Conservation (phyloP, 2,888 invertebrate species). For the Erebia ligea region DNA sequence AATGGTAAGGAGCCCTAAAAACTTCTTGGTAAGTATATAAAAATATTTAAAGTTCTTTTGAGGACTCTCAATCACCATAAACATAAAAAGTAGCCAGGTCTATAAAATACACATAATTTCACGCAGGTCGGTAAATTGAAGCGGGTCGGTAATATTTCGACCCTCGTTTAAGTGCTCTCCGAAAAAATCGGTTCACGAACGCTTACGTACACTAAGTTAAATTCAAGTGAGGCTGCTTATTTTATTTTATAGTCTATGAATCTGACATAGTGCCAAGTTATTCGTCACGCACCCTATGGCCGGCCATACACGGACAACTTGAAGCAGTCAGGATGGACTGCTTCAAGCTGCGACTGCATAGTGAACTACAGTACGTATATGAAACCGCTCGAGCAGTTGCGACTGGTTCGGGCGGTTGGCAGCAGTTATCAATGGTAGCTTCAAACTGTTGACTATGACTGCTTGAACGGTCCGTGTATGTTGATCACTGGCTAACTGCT, state of each 20-base stretch:
- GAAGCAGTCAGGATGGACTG: too few species aligned
- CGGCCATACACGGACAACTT: too few species aligned
- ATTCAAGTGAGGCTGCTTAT: constrained; percentile 9
- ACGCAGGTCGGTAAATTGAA: constrained; percentile 12
- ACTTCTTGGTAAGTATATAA: too few species aligned
- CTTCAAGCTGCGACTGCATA: too few species aligned
- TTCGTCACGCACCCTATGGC: not conserved
- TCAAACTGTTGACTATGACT: too few species aligned
- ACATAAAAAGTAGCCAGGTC: not conserved
- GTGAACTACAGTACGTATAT: too few species aligned
- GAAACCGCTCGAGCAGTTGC: too few species aligned
- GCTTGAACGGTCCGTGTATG: too few species aligned
- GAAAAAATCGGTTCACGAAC: constrained; percentile 26
- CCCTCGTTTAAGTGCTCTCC: constrained; percentile 20
- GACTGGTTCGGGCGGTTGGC: too few species aligned
- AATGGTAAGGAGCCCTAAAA: too few species aligned
- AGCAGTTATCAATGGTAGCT: too few species aligned
- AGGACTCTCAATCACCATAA: not conserved
- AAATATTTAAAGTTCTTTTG: not conserved
- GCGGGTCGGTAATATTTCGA: constrained; percentile 7
- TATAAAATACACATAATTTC: constrained; percentile 29
- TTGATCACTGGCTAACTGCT: too few species aligned
- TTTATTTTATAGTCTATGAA: constrained; percentile 3
- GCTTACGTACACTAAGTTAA: constrained; percentile 18
- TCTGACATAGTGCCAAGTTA: not conserved